phyloP scores from a whole-genome alignment of 2,113 vertebrate genomes.

The Mionectes macconnelli region DNA sequence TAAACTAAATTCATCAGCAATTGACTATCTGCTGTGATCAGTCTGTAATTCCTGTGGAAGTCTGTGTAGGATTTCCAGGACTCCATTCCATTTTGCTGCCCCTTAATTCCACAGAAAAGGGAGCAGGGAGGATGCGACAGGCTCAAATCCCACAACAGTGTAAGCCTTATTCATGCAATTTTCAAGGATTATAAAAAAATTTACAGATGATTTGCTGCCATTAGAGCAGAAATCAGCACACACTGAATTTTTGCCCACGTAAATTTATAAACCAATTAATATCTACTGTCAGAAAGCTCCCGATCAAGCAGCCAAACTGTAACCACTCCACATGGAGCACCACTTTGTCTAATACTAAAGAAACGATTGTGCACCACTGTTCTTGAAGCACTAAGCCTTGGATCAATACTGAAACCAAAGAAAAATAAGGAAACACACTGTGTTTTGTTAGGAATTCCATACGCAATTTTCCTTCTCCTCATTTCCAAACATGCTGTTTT shows the following conservation, averaged over 20 bases:
- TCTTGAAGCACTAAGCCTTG: neutral
- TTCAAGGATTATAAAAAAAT: neutral
- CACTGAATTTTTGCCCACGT: neutral
- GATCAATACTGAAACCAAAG: neutral
- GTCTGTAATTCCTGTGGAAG: neutral
- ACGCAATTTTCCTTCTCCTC: neutral
- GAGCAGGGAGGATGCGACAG: neutral
- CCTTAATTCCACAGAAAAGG: neutral
- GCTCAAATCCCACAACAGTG: neutral
- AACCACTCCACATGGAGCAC: neutral
- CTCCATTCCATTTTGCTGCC: neutral
- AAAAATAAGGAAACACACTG: neutral
- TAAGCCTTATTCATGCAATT: neutral
- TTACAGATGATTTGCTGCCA: neutral
- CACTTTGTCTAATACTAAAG: neutral
- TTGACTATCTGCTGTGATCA: neutral
- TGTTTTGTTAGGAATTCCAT: neutral
- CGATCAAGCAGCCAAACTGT: neutral
- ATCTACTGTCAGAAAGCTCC: neutral
- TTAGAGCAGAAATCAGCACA: neutral
- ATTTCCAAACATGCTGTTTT: accelerated
- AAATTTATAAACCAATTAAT: neutral
- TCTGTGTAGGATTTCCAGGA: neutral
- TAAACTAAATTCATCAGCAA: neutral
- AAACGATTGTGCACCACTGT: neutral